Conservation (phyloP, 2,888 invertebrate genomes). For the Hermaeophaga mercurialis region DNA sequence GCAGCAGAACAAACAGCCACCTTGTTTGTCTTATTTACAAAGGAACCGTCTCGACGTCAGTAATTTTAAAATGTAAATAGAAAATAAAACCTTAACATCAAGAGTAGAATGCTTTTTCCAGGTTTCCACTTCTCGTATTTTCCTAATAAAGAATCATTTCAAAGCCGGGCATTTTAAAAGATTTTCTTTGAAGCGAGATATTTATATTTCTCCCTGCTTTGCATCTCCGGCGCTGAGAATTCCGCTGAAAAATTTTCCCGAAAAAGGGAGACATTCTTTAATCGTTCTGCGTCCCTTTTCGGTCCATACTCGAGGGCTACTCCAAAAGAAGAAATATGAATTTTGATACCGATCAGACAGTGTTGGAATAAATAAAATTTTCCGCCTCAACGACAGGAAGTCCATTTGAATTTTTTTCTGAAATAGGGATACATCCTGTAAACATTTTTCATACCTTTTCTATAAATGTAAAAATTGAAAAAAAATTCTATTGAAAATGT, state of each 20-base stretch:
- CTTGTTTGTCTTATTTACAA: conserved; percentile 30
- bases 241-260: conserved; percentile 26
- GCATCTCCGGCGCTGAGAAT: conserved; percentile 24
- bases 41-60: conserved; percentile 30
- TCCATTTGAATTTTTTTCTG: no score
- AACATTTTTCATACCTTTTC: no score
- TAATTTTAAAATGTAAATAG: conserved; percentile 39
- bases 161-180: conserved; percentile 46
- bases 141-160: conserved; percentile 47
- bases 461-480: no score
- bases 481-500: no score
- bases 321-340: no score
- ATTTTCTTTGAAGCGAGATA: conserved; percentile 47
- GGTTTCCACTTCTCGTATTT: conserved; percentile 44
- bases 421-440: no score
- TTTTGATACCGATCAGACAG: no score
- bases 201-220: conserved; percentile 45
- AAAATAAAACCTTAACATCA: conserved; percentile 36
- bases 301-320: no score
- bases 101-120: conserved; percentile 41
- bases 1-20: conserved; percentile 15
- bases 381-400: no score
- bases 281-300: background rate
- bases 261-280: conserved; percentile 17
- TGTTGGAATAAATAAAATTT: no score